Conservation (phyloP, 2,888 invertebrate species). For the Caenorhabditis doughertyi region DNA sequence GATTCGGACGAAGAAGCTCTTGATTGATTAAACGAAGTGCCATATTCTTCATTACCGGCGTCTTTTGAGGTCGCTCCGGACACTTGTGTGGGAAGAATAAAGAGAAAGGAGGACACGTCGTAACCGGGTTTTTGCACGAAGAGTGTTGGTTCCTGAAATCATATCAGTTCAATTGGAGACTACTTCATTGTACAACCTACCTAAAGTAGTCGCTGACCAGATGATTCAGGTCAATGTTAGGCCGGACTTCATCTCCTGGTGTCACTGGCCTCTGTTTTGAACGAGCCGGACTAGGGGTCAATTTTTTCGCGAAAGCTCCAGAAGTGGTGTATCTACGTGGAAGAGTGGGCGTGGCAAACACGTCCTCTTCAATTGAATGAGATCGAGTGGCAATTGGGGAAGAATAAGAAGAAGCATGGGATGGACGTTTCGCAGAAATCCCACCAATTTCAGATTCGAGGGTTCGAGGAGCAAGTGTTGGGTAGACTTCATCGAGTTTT, state of each 20-base stretch:
- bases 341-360: slow-evolving; percentile 56
- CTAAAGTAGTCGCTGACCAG: slow-evolving; percentile 90
- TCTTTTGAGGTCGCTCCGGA: slow-evolving; percentile 89
- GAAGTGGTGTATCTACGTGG: slow-evolving; percentile 16
- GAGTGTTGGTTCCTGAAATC: slow-evolving; percentile 92
- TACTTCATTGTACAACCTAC: not conserved
- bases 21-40: slow-evolving; percentile 38
- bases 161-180: too few species aligned
- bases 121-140: slow-evolving; percentile 97
- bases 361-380: slow-evolving; percentile 36
- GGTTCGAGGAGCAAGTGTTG: slow-evolving; percentile 31
- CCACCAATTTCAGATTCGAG: slow-evolving; percentile 43
- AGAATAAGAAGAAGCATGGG: not conserved
- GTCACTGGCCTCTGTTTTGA: slow-evolving; percentile 23
- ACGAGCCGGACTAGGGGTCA: slow-evolving; percentile 29
- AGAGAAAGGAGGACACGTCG: slow-evolving; percentile 97
- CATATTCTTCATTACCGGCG: slow-evolving; percentile 65
- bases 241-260: slow-evolving; percentile 37
- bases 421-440: slow-evolving; percentile 4
- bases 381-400: slow-evolving; percentile 35
- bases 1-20: slow-evolving; percentile 23
- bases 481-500: slow-evolving; percentile 15
- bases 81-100: slow-evolving; percentile 95
- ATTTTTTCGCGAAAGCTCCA: slow-evolving; percentile 29
- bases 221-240: slow-evolving; percentile 88